Base-by-base conservation (phyloP, 2,888 invertebrate genomes). In the Stramonita haemastoma region DNA sequence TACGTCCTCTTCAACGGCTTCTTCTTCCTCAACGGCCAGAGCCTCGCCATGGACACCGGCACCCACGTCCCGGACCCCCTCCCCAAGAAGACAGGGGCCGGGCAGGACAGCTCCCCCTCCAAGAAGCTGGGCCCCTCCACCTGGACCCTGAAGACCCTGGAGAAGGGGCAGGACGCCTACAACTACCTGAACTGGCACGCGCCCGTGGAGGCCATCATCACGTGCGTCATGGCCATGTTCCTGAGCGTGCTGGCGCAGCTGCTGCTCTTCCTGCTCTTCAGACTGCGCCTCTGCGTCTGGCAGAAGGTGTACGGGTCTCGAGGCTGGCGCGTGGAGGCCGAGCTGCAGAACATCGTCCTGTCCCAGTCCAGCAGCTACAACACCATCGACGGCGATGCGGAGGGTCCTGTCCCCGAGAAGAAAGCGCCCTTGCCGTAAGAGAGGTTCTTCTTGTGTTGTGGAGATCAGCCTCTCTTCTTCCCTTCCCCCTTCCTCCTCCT, bases 1-100 rank as follows among this genome's bases (percentile, higher is more conserved):
- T 95, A 95, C 91, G 93, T 94, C 26, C 90, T 95, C 60, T 95
- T 95, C 93, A 95, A 95, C 92, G 95, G 94, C 87, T 77, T 94
- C 87, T 95, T 95, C 91, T 95, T 95, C 92, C 93, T 94, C 86
- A 94, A 94, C 90, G 93, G 95, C 81, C 95, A 95, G 6, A 93
- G 93, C 17, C 92, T 94, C 77, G 77, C 87, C 85, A 87, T 86
- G 57, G 87, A 86, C 29, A 56, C 89, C 11, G 81, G 26, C 81
- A 46, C 79, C 26, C 36, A 36, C 81, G 17, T 32, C 34, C 79
- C 17, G 34, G 19, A 34, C 17, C 29, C 81, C 46, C 83, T 34
- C 17, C n/a, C 79, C 56, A 73, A 73, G n/a, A 73, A 15, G 17
- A 77, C n/a, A 29, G 29, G 29, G 2, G 8, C 46, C 2, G 46